These are phyloP conservation scores for Polyommatus icarus DNA, from an alignment of 2,888 invertebrate species.

Conservation along the genomic window DNA sequence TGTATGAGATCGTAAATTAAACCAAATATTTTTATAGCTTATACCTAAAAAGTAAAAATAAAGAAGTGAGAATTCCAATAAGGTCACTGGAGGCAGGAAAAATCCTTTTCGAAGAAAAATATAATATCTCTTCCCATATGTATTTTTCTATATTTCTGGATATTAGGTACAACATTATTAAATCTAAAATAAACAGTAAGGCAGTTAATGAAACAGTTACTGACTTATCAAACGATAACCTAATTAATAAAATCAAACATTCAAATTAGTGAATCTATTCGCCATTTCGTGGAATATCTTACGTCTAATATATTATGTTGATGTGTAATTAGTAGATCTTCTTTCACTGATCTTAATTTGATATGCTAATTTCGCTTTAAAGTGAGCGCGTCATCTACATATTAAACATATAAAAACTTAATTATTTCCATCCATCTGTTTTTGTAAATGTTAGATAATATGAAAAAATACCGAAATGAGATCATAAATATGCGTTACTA, in stretches of 20 bases:
- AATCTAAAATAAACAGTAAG: not conserved
- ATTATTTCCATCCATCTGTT: not conserved
- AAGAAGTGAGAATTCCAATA: not conserved
- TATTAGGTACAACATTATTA: not conserved
- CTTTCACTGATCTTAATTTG: constrained; percentile 10
- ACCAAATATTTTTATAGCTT: constrained; percentile 8
- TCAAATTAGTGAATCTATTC: not conserved
- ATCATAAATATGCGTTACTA: not conserved
- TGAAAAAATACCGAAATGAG: not conserved
- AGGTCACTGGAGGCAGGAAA: not conserved
- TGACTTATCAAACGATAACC: not conserved
- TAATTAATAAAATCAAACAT: constrained; percentile 2
- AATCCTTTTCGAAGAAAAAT: too few species aligned
- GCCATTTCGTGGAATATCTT: constrained; percentile 6
- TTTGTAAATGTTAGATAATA: not conserved
- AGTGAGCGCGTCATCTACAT: constrained; percentile 14
- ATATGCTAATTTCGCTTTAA: constrained; percentile 17
- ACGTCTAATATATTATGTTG: constrained; percentile 8
- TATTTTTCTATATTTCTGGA: not conserved
- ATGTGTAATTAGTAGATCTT: constrained; percentile 7
- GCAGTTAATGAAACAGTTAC: not conserved
- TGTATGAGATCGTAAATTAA: constrained; percentile 15
- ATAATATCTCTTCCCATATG: too few species aligned
- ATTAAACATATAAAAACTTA: constrained; percentile 11
- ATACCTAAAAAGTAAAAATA: not conserved